Evolutionary conservation across 1,140 invertebrate species (phyloP).

Genomic region (Aphelenchoides fujianensis): DNA sequence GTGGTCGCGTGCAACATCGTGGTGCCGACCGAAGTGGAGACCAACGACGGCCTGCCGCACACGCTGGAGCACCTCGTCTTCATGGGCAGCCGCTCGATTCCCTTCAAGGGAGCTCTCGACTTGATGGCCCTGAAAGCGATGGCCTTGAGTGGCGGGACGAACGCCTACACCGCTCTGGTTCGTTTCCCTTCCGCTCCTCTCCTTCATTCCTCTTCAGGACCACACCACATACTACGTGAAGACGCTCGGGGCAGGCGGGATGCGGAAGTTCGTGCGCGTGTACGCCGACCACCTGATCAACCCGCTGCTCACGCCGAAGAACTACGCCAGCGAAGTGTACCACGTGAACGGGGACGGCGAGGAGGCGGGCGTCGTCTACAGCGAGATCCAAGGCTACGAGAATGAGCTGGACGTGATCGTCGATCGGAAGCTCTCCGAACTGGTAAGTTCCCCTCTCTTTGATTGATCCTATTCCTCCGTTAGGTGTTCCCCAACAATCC

Average conservation of each 20-base stretch:
- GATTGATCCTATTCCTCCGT: slow-evolving; percentile 74
- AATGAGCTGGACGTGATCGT: slow-evolving; percentile 53
- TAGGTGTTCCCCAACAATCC: slow-evolving; percentile 13
- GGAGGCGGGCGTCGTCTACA: slow-evolving; percentile 86
- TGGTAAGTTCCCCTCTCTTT: slow-evolving; percentile 40
- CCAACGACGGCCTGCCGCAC: slow-evolving; percentile 86
- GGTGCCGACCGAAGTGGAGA: slow-evolving; percentile 76
- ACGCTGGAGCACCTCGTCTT: slow-evolving; percentile 88
- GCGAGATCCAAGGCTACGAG: slow-evolving; percentile 78
- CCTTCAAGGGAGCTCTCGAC: slow-evolving; percentile 79
- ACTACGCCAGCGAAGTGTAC: slow-evolving; percentile 82
- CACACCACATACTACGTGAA: slow-evolving; percentile 84
- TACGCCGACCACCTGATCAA: slow-evolving; percentile 84
- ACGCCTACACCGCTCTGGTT: too few relatives aligned
- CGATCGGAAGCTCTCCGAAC: slow-evolving; percentile 35
- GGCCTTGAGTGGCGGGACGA: slow-evolving; percentile 19
- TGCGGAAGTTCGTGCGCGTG: slow-evolving; percentile 79
- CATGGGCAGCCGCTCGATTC: slow-evolving; percentile 83
- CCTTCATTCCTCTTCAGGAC: slow-evolving; percentile 70
- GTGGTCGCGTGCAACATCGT: slow-evolving; percentile 33
- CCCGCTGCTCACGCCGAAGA: slow-evolving; percentile 70
- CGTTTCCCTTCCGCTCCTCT: slow-evolving; percentile 3
- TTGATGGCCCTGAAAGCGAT: slow-evolving; percentile 70
- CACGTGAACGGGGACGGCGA: slow-evolving; percentile 81
- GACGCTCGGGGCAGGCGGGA: slow-evolving; percentile 80